These are phyloP conservation scores for Squalus acanthias DNA, from an alignment of 2,797 vertebrate species.

Conservation along the genomic window DNA sequence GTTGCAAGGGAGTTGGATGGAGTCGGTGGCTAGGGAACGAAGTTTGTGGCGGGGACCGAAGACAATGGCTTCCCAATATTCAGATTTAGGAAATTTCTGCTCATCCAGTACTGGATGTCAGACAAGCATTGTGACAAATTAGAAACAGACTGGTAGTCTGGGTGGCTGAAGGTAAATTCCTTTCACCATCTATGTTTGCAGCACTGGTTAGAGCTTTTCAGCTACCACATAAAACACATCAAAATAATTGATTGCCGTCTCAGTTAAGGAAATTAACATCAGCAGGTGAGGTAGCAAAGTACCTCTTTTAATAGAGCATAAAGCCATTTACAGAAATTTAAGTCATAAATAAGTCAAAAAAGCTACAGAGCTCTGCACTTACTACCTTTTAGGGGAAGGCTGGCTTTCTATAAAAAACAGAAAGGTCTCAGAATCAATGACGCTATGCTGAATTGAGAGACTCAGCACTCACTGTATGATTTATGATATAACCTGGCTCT, in stretches of 20 bases:
- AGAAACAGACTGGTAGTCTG: background rate
- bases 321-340: background rate
- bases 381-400: background rate
- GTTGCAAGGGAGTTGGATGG: no score
- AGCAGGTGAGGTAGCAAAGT: slow-evolving; percentile 47
- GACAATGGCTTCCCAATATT: no score
- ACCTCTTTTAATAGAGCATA: slow-evolving; percentile 15
- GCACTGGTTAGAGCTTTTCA: background rate
- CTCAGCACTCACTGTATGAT: background rate
- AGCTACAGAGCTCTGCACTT: background rate
- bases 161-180: background rate
- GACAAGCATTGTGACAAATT: no score
- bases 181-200: background rate
- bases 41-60: no score
- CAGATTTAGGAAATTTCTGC: no score
- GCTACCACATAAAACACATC: slow-evolving; percentile 41
- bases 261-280: slow-evolving; percentile 52
- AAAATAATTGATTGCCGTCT: slow-evolving; percentile 47
- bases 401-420: background rate
- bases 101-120: no score
- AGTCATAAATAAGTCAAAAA: slow-evolving; percentile 4
- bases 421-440: slow-evolving; percentile 6
- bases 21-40: no score
- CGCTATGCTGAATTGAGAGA: background rate
- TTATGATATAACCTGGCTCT: slow-evolving; percentile 12